A percentile compares a stretch with the other conserved stretches of the same genome.
phyloP scores from a whole-genome alignment of 2,113 vertebrate genomes.

The Caracal caracal region DNA sequence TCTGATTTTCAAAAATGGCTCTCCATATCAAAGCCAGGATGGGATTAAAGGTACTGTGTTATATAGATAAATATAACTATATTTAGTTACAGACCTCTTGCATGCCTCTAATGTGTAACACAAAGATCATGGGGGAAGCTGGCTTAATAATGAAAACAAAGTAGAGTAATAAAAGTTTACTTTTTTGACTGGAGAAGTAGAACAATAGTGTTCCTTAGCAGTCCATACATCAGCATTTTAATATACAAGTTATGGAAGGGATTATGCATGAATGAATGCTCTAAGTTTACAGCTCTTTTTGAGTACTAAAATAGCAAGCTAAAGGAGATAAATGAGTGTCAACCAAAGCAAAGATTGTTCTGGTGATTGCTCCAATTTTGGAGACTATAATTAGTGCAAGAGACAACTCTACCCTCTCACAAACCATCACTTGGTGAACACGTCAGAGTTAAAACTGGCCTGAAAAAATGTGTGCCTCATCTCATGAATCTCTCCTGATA shows the following conservation, averaged over 20 bases:
- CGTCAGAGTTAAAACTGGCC: not conserved
- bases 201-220: not conserved
- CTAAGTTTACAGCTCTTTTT: not conserved
- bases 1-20: conserved; percentile 25
- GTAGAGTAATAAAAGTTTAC: not conserved
- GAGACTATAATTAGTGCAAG: not conserved
- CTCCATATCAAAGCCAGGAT: not conserved
- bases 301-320: not conserved
- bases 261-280: not conserved
- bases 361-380: not conserved
- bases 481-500: not conserved
- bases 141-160: not conserved
- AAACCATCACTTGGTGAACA: not conserved
- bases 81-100: not conserved
- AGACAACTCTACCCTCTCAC: not conserved
- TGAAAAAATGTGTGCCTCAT: not conserved
- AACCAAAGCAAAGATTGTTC: not conserved
- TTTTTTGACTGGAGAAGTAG: not conserved
- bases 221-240: not conserved
- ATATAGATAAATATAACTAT: not conserved
- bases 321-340: not conserved
- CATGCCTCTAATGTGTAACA: not conserved
- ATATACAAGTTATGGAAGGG: not conserved
- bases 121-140: not conserved
- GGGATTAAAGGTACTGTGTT: not conserved